Evolutionary conservation across 2,797 vertebrate genomes (phyloP), one percentile per base, ranked within the genome.

Genomic region (Mastacembelus armatus): DNA sequence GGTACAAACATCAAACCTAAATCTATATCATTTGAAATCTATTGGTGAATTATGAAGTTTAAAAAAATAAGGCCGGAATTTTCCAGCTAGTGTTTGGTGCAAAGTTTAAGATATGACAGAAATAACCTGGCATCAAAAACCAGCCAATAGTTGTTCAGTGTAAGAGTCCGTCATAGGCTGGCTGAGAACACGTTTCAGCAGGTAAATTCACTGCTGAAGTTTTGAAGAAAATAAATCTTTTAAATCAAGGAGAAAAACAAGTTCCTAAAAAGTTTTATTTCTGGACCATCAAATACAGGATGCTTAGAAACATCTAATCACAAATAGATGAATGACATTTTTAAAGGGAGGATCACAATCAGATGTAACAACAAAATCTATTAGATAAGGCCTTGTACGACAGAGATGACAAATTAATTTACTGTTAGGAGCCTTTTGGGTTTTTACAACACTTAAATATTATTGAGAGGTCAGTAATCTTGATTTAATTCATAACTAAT

Each of bases 241-340:
- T 1, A 55, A 52, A 71, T 47, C 32, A 70, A 21, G 64, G 30
- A 36, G 10, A 78, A 27, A 69, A 33, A 63, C 49, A 24, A 45
- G 5, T 40, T 78, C 27, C 51, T 61, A 60, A 12, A 72, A 62
- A n/a, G 1, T 40, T 86, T 86, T 85, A 87, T 88, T 89, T 71
- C 30, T 61, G 58, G 9, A 69, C 61, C 61, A 44, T 71, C 36
- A 78, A 71, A 51, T 29, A 81, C 79, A 84, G 22, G 59, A 70
- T 44, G 58, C 38, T 18, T 45, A 68, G 22, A 57, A 67, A 76
- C 59, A 78, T 71, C 82, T 58, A 54, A 29, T 66, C 38, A 18
- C 9, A n/a, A n/a, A n/a, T 18, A 1, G 10, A 30, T 29, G 12
- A 57, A 3, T 40, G 14, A 12, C 55, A 3, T 4, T 26, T 42